Evolutionary conservation across 2,113 vertebrate species (phyloP).

Genomic region (Procapra przewalskii): DNA sequence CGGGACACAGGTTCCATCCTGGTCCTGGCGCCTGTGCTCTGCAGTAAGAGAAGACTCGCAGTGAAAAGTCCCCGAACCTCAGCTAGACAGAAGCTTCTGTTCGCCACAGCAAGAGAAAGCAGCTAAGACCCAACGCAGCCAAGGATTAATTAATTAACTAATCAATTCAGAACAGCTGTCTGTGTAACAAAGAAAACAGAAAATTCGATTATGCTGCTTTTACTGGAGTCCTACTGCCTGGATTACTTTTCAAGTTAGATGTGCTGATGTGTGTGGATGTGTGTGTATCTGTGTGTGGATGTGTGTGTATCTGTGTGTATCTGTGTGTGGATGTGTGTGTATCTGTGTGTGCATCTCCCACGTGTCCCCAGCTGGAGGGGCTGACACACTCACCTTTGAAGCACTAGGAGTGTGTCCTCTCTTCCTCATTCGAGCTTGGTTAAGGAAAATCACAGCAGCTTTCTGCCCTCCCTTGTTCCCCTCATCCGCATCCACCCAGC

Average conservation of each 20-base stretch:
- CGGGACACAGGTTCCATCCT: not conserved
- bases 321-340: not conserved
- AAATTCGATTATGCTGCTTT: not conserved
- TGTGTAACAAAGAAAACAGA: not conserved
- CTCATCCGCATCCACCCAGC: not conserved
- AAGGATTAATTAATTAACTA: not conserved
- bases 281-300: not conserved
- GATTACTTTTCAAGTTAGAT: not conserved
- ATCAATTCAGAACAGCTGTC: not conserved
- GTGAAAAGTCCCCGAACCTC: accelerated
- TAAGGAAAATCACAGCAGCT: not conserved
- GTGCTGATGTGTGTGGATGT: not conserved
- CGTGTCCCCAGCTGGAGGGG: not conserved
- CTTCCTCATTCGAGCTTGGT: not conserved
- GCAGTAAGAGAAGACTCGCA: not conserved
- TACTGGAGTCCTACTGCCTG: not conserved
- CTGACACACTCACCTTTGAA: not conserved
- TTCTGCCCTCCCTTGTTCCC: not conserved
- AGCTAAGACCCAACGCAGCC: not conserved
- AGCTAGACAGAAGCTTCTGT: not conserved
- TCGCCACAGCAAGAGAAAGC: not conserved
- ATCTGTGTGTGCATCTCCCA: not conserved
- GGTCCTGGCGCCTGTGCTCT: not conserved
- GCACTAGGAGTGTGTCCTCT: not conserved
- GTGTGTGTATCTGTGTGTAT: not conserved